A percentile compares a stretch with the other conserved stretches of the same genome.
Conservation (phyloP, 2,888 invertebrate genomes). For the Unio pictorum region DNA sequence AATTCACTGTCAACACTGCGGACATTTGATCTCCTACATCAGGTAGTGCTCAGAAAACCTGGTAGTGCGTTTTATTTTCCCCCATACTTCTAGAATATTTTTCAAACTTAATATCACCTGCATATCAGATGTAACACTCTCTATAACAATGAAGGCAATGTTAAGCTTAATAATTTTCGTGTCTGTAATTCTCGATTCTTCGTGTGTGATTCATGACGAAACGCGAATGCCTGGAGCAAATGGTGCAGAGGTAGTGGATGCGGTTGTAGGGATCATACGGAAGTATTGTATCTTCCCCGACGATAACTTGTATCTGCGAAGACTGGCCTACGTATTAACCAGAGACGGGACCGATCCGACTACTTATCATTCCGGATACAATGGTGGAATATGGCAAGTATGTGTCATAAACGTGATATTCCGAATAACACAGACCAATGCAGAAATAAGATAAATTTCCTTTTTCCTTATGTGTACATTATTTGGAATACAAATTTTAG, state of each 20-base stretch:
- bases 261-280: slow-evolving; percentile 31
- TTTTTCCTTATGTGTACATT: neutral
- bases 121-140: too few relatives aligned
- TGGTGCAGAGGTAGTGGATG: slow-evolving; percentile 43
- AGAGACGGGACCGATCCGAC: slow-evolving; percentile 39
- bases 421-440: neutral
- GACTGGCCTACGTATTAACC: slow-evolving; percentile 55
- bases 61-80: too few relatives aligned
- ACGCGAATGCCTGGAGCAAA: slow-evolving; percentile 25
- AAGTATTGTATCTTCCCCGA: slow-evolving; percentile 47
- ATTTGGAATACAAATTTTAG: too few relatives aligned
- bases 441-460: neutral
- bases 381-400: slow-evolving; percentile 63
- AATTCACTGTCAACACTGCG: too few relatives aligned
- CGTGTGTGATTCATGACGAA: slow-evolving; percentile 19
- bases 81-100: too few relatives aligned
- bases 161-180: too few relatives aligned
- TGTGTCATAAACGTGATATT: neutral
- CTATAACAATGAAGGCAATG: too few relatives aligned
- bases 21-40: too few relatives aligned
- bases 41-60: too few relatives aligned
- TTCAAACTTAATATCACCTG: too few relatives aligned
- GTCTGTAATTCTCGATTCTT: too few relatives aligned
- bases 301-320: slow-evolving; percentile 47
- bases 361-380: slow-evolving; percentile 40